A percentile compares a stretch with the other conserved stretches of the same genome.
Evolutionary conservation across 2,888 invertebrate genomes (phyloP).

Genomic region (Lingula anatina): DNA sequence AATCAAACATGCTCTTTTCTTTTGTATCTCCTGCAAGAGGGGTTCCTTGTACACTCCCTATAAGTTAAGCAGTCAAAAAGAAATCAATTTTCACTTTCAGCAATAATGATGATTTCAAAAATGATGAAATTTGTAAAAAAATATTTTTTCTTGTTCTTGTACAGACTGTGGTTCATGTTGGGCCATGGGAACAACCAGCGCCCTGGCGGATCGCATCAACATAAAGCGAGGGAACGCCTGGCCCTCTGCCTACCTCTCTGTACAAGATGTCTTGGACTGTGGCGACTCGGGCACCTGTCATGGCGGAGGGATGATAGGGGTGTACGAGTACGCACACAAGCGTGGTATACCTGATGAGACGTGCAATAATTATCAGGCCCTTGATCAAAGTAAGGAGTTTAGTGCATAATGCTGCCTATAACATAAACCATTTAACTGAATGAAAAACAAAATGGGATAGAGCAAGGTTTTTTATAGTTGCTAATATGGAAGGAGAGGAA

Average conservation of each 20-base stretch:
- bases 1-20: too few relatives aligned
- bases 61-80: too few relatives aligned
- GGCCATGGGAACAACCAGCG: slow-evolving; percentile 55
- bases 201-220: slow-evolving; percentile 55
- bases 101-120: not conserved
- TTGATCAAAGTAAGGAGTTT: slow-evolving; percentile 53
- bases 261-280: slow-evolving; percentile 55
- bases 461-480: too few relatives aligned
- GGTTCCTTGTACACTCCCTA: too few relatives aligned
- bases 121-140: not conserved
- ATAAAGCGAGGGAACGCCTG: slow-evolving; percentile 53
- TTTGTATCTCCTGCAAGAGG: too few relatives aligned
- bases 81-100: not conserved
- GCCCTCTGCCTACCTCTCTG: slow-evolving; percentile 54
- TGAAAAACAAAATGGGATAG: too few relatives aligned
- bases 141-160: slow-evolving; percentile 3
- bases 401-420: not conserved
- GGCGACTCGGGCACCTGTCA: slow-evolving; percentile 52
- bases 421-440: not conserved
- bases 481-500: too few relatives aligned
- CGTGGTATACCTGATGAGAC: slow-evolving; percentile 56
- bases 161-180: slow-evolving; percentile 56
- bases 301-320: slow-evolving; percentile 45
- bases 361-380: slow-evolving; percentile 57
- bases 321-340: slow-evolving; percentile 53